Evolutionary conservation across 2,888 invertebrate species (phyloP), one percentile per base, ranked within the genome.

Genomic region (Amorpha juglandis): DNA sequence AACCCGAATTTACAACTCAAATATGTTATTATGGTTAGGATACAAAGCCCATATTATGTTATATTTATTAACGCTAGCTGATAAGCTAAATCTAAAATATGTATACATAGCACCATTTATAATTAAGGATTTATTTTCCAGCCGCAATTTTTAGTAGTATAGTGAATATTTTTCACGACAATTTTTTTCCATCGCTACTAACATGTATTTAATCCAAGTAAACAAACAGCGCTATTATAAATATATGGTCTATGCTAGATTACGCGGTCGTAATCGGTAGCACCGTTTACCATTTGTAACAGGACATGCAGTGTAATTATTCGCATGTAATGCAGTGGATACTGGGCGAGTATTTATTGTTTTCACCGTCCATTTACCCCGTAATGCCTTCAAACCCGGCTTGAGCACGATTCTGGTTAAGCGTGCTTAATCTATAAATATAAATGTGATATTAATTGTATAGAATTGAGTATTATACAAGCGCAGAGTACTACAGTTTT

Each of bases 41-140:
- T 7, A 6, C 38, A 42, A 27, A 4, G 19, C 12, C 38, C 47
- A 33, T 33, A 42, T 12, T 12, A 38, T 51, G n/a, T n/a, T 63
- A 63, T 38, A 33, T 11, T 16, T 35, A 50, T 48, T 48, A 19
- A 33, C 16, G 33, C 50, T 63, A 63, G 63, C 63, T 35, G 42
- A 42, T 58, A 42, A 58, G 58, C 58, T 58, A 42, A 58, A 58
- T 58, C 58, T 58, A 58, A 42, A 12, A 42, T 58, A 58, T 58
- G 58, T 58, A 19, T 58, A 58, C 12, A 38, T 58, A 58, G 58
- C 58, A 58, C 58, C 58, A 58, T 58, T 55, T 19, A 58, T 58
- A 38, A 58, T 58, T 42, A 42, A 38, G 55, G 55, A 55, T 58
- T 16, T 33, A 6, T 55, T 58, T 42, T 12, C 58, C 19, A 58